These are phyloP conservation scores for Margarornis squamiger DNA, from an alignment of 2,797 vertebrate genomes.

Conservation along the genomic window DNA sequence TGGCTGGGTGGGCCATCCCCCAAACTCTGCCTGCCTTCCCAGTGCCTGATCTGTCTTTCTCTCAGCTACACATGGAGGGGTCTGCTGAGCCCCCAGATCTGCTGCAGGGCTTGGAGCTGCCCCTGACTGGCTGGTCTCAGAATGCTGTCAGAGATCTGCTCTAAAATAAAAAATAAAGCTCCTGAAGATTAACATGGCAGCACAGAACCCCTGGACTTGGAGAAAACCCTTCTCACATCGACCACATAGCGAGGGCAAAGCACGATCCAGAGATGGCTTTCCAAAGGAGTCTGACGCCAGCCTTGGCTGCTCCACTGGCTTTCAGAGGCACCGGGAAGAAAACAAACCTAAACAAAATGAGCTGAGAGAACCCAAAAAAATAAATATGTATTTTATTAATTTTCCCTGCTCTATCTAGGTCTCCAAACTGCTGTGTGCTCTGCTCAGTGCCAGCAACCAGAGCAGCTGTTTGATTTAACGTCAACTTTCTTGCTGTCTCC, in stretches of 20 bases:
- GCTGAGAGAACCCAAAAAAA: conserved; percentile 33
- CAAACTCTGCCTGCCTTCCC: neutral
- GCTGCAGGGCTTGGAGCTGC: neutral
- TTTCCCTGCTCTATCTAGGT: conserved; percentile 22
- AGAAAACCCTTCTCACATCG: neutral
- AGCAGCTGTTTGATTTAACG: conserved; percentile 55
- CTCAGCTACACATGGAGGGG: neutral
- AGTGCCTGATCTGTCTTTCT: neutral
- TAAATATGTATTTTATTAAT: conserved; percentile 61
- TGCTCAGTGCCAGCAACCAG: conserved; percentile 21
- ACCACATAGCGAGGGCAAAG: neutral
- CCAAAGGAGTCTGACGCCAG: neutral
- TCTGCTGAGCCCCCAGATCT: neutral
- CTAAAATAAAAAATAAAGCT: neutral
- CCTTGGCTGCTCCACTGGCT: neutral
- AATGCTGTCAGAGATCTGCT: neutral
- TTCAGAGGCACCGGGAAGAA: neutral
- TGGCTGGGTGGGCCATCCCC: neutral
- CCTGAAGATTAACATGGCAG: neutral
- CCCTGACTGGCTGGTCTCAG: neutral
- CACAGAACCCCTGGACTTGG: neutral
- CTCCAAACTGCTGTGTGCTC: conserved; percentile 18
- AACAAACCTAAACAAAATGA: conserved; percentile 38
- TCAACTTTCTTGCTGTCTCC: conserved; percentile 46
- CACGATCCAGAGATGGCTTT: neutral